phyloP scores from a whole-genome alignment of 2,888 invertebrate genomes.

The Hedya salicella region DNA sequence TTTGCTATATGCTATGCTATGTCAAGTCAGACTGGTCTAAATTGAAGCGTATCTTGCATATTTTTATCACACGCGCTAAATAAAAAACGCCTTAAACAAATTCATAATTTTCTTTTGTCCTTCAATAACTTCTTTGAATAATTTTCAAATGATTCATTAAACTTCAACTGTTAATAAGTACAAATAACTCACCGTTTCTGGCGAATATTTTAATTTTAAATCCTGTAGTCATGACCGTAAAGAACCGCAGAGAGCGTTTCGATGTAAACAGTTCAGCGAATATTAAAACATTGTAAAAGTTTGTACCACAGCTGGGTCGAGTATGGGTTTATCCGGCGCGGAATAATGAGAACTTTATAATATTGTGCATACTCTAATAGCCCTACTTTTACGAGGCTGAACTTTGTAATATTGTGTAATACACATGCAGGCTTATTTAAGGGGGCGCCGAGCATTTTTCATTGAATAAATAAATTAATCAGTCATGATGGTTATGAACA shows the following conservation, averaged over 20 bases:
- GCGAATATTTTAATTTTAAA: slow-evolving; percentile 25
- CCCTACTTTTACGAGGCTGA: background rate
- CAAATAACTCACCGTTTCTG: slow-evolving; percentile 6
- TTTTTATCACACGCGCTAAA: too few relatives aligned
- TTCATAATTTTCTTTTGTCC: background rate
- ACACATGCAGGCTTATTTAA: background rate
- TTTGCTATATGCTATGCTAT: too few relatives aligned
- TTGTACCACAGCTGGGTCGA: slow-evolving; percentile 12
- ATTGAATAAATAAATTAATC: too few relatives aligned
- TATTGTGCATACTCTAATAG: slow-evolving; percentile 1
- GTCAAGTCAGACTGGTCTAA: too few relatives aligned
- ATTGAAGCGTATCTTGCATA: too few relatives aligned
- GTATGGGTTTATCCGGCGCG: slow-evolving; percentile 11
- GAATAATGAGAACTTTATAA: slow-evolving; percentile 21
- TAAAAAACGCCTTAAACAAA: too few relatives aligned
- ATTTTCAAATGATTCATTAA: background rate
- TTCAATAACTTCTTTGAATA: background rate
- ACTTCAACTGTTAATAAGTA: background rate
- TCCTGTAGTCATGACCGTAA: slow-evolving; percentile 32
- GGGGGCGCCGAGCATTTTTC: too few relatives aligned
- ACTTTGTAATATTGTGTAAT: background rate
- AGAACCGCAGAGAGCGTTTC: slow-evolving; percentile 41
- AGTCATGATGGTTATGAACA: too few relatives aligned
- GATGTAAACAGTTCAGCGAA: slow-evolving; percentile 36
- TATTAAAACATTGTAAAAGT: slow-evolving; percentile 41